Conservation (phyloP, 2,888 invertebrate species). For the Pyrgus malvae region DNA sequence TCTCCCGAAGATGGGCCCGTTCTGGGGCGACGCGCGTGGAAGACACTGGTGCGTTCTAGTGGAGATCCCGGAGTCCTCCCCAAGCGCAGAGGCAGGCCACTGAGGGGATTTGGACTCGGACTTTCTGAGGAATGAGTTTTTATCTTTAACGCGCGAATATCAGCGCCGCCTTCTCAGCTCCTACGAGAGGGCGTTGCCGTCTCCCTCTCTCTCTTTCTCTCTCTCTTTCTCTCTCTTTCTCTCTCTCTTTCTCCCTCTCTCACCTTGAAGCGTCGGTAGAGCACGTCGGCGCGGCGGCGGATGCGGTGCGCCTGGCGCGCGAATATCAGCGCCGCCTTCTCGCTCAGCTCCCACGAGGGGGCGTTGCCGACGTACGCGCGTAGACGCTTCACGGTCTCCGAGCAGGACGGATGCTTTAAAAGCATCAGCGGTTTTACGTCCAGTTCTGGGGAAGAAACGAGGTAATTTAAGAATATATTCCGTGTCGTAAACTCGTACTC, state of each 20-base stretch:
- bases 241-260: background rate
- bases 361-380: slow-evolving; percentile 91
- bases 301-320: slow-evolving; percentile 86
- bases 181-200: slow-evolving; percentile 90
- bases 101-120: too few relatives aligned
- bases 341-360: slow-evolving; percentile 85
- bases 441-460: slow-evolving; percentile 55
- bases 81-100: too few relatives aligned
- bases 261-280: slow-evolving; percentile 63
- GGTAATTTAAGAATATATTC: background rate
- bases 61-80: too few relatives aligned
- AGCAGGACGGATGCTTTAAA: slow-evolving; percentile 89
- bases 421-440: slow-evolving; percentile 88
- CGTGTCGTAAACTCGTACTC: too few relatives aligned
- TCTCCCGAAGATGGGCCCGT: too few relatives aligned
- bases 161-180: slow-evolving; percentile 83
- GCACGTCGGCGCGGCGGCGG: slow-evolving; percentile 84
- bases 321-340: slow-evolving; percentile 84
- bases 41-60: too few relatives aligned
- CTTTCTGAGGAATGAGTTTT: too few relatives aligned
- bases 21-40: too few relatives aligned
- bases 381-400: slow-evolving; percentile 89
- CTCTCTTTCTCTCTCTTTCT: too few relatives aligned
- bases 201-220: too few relatives aligned
- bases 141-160: slow-evolving; percentile 84